Evolutionary conservation across 1,140 invertebrate species (phyloP).

Genomic region (Temnothorax curvispinosus): DNA sequence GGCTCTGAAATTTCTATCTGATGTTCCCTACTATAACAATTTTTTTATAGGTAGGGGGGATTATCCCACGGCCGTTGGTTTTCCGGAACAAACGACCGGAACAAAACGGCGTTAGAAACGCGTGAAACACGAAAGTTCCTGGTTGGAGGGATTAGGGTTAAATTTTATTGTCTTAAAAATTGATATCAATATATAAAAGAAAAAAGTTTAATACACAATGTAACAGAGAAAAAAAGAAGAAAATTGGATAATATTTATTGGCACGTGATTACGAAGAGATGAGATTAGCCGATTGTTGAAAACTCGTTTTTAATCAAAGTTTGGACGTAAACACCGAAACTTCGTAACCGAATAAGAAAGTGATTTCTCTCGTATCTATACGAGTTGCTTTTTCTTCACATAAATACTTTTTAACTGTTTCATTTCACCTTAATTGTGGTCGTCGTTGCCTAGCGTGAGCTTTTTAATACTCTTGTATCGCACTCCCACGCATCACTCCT

Average conservation of each 20-base stretch:
- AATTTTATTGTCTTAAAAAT: background rate
- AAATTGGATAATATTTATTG: background rate
- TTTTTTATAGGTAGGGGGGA: too few relatives aligned
- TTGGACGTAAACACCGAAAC: background rate
- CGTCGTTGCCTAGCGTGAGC: background rate
- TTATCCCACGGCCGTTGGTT: too few relatives aligned
- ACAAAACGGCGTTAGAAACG: too few relatives aligned
- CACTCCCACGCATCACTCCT: slow-evolving; percentile 23
- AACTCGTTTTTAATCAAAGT: slow-evolving; percentile 17
- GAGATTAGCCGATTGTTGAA: background rate
- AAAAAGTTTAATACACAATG: background rate
- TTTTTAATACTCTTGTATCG: slow-evolving; percentile 41
- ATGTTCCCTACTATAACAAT: too few relatives aligned
- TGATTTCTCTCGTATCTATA: background rate
- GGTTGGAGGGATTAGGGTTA: too few relatives aligned
- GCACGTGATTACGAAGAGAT: background rate
- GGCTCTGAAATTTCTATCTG: too few relatives aligned
- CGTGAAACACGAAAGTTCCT: too few relatives aligned
- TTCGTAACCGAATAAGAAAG: background rate
- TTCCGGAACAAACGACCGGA: too few relatives aligned
- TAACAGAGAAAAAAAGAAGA: background rate
- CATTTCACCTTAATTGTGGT: background rate
- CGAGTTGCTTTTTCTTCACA: background rate
- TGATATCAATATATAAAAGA: background rate
- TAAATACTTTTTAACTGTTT: slow-evolving; percentile 2